phyloP scores from a whole-genome alignment of 2,888 invertebrate genomes.

The Coenonympha arcania region DNA sequence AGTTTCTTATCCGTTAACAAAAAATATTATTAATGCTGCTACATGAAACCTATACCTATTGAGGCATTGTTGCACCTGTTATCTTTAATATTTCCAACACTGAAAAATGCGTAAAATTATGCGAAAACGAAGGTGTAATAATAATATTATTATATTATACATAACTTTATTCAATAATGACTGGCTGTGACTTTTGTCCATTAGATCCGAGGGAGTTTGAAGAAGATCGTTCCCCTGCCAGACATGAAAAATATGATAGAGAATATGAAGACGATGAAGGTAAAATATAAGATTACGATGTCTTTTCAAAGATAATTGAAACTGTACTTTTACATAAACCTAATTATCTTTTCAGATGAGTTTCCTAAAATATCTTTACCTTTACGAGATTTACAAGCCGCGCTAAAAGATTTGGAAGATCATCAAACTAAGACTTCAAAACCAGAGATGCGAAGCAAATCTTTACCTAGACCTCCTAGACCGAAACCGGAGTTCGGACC shows the following conservation, averaged over 20 bases:
- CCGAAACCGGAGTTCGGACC: slow-evolving; percentile 51
- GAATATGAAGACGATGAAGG: slow-evolving; percentile 51
- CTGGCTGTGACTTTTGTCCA: background rate
- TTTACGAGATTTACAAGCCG: slow-evolving; percentile 62
- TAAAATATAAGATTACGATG: slow-evolving; percentile 19
- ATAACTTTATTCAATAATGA: no score
- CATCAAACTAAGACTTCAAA: slow-evolving; percentile 52
- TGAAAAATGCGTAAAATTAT: no score
- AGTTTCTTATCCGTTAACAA: no score
- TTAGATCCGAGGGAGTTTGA: slow-evolving; percentile 37
- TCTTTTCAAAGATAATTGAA: background rate
- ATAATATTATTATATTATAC: no score
- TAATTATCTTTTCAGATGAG: slow-evolving; percentile 40
- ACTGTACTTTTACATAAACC: background rate
- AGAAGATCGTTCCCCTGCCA: slow-evolving; percentile 44
- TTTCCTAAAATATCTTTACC: slow-evolving; percentile 67
- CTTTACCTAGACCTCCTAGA: slow-evolving; percentile 55
- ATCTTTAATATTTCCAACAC: no score
- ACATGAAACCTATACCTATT: no score
- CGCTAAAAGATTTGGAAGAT: slow-evolving; percentile 55
- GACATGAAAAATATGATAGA: slow-evolving; percentile 38
- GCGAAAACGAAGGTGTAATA: no score
- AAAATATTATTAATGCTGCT: no score
- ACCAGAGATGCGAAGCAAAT: slow-evolving; percentile 53
- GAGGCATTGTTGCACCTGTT: no score